phyloP scores from a whole-genome alignment of 1,140 invertebrate genomes.

The Drosophila truncata region DNA sequence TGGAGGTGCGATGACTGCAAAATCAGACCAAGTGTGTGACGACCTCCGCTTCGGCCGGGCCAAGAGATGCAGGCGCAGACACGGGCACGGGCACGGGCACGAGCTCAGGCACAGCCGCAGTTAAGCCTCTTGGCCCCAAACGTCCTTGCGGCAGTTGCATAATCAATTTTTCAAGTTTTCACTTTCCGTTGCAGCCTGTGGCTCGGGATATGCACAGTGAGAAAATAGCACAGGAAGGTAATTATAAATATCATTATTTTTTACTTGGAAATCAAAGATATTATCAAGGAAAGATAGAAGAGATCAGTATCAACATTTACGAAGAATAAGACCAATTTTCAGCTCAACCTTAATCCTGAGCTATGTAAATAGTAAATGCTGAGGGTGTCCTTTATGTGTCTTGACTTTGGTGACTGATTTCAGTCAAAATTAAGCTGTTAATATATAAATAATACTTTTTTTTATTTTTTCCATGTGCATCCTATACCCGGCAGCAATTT shows the following conservation, averaged over 20 bases:
- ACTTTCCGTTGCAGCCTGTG: slow-evolving; percentile 61
- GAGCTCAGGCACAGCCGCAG: slow-evolving; percentile 18
- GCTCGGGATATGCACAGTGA: slow-evolving; percentile 17
- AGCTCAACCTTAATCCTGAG: too few relatives aligned
- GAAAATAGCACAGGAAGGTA: neutral
- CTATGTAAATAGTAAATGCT: neutral
- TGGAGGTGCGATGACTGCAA: slow-evolving; percentile 44
- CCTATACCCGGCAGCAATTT: slow-evolving; percentile 76
- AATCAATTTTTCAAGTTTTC: slow-evolving; percentile 80
- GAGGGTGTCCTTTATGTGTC: too few relatives aligned
- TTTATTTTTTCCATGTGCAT: slow-evolving; percentile 29
- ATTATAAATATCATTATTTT: neutral
- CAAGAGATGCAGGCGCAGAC: slow-evolving; percentile 17
- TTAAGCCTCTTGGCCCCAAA: slow-evolving; percentile 72
- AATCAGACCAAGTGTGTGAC: slow-evolving; percentile 81
- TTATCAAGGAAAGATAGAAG: neutral
- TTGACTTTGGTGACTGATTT: too few relatives aligned
- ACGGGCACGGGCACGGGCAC: slow-evolving; percentile 10
- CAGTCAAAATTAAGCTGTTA: too few relatives aligned
- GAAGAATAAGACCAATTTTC: too few relatives aligned
- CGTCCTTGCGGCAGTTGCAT: slow-evolving; percentile 81
- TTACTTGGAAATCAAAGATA: neutral
- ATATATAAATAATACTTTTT: neutral
- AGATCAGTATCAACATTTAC: neutral
- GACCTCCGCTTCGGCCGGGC: slow-evolving; percentile 60